Conservation (phyloP, 2,797 vertebrate species). For the Oryzias sinensis region DNA sequence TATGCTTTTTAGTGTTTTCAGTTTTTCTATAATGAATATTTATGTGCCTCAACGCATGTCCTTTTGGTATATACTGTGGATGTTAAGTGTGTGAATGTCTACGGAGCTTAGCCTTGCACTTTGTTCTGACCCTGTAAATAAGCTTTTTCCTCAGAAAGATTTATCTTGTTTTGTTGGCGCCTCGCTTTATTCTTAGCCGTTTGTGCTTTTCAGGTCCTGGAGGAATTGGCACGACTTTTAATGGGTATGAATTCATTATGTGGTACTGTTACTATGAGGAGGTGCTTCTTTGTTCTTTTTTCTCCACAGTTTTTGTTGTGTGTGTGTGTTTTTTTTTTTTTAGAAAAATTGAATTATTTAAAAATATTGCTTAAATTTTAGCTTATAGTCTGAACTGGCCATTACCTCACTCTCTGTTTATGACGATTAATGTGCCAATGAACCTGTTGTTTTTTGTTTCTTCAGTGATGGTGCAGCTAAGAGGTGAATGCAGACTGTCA, state of each 20-base stretch:
- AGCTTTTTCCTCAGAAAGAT: conserved; percentile 35
- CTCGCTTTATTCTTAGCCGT: conserved; percentile 19
- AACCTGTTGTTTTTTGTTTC: conserved; percentile 56
- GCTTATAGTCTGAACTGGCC: conserved; percentile 44
- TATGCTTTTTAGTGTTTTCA: conserved; percentile 56
- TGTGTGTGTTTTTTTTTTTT: conserved; percentile 22
- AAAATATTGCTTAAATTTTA: conserved; percentile 46
- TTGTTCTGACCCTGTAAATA: conserved; percentile 63
- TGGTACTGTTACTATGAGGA: conserved; percentile 36
- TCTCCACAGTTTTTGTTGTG: too few relatives aligned
- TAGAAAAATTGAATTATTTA: conserved; percentile 39
- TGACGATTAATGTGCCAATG: conserved; percentile 70
- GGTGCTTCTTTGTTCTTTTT: conserved; percentile 15
- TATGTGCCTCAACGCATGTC: conserved; percentile 72
- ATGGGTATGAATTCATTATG: conserved; percentile 35
- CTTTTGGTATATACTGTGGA: conserved; percentile 63
- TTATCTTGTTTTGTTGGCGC: conserved; percentile 33
- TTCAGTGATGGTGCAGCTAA: conserved; percentile 61
- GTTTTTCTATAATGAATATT: conserved; percentile 61
- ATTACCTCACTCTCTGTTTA: conserved; percentile 48
- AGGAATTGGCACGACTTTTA: conserved; percentile 18
- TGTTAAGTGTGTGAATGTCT: conserved; percentile 68
- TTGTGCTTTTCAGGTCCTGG: conserved; percentile 29
- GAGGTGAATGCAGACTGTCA: conserved; percentile 31
- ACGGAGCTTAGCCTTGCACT: conserved; percentile 63